Evolutionary conservation across 2,797 vertebrate species (phyloP).

Genomic region (Chiloscyllium punctatum): DNA sequence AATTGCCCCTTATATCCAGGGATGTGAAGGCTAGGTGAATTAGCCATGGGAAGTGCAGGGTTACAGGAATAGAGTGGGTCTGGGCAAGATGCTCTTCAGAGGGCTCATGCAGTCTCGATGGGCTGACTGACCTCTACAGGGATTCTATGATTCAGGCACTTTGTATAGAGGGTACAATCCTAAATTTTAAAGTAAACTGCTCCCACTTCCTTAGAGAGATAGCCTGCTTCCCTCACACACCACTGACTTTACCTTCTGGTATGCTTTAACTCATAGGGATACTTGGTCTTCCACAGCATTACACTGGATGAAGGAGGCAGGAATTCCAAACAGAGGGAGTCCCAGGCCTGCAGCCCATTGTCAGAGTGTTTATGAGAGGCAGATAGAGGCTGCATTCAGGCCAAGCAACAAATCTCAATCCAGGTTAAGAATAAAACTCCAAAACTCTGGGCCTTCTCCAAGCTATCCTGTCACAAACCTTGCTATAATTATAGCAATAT

Average conservation of each 20-base stretch:
- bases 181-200: not conserved
- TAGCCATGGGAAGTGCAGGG: too few species aligned
- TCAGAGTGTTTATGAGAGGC: not conserved
- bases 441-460: not conserved
- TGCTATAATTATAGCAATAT: not conserved
- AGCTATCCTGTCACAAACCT: not conserved
- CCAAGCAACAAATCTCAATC: not conserved
- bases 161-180: not conserved
- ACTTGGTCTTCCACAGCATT: not conserved
- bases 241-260: not conserved
- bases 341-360: not conserved
- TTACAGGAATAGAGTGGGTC: too few species aligned
- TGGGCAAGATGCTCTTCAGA: too few species aligned
- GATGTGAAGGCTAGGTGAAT: too few species aligned
- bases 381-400: not conserved
- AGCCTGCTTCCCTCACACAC: not conserved
- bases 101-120: too few species aligned
- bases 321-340: not conserved
- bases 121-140: too few species aligned
- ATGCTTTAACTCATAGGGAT: not conserved
- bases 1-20: too few species aligned
- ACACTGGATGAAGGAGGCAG: not conserved
- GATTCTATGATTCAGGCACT: not conserved
- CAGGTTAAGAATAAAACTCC: not conserved
- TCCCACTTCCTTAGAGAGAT: not conserved